Conservation (phyloP, 2,888 invertebrate species). For the Macaria liturata region DNA sequence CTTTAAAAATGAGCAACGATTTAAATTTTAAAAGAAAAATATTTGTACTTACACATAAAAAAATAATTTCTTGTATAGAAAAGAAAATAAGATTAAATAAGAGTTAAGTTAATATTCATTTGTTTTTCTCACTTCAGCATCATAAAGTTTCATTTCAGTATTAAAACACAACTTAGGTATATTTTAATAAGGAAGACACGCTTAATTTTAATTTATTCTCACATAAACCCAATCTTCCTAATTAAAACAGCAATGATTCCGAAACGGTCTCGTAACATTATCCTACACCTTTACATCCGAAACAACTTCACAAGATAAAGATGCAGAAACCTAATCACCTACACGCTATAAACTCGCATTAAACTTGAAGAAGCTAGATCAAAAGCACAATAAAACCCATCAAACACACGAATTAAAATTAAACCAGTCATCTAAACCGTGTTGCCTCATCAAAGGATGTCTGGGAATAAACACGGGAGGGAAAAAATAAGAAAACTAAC, state of each 20-base stretch:
- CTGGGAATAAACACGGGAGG: slow-evolving; percentile 60
- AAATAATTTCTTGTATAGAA: too few species aligned
- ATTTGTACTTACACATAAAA: too few species aligned
- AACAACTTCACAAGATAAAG: slow-evolving; percentile 19
- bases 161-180: too few species aligned
- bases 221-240: slow-evolving; percentile 15
- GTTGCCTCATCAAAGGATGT: slow-evolving; percentile 71
- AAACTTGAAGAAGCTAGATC: slow-evolving; percentile 29
- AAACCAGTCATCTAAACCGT: slow-evolving; percentile 52
- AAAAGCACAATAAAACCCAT: slow-evolving; percentile 47
- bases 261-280: slow-evolving; percentile 9
- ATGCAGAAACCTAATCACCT: slow-evolving; percentile 20
- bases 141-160: too few species aligned
- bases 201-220: neutral
- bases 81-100: too few species aligned
- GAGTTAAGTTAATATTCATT: too few species aligned
- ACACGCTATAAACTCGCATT: slow-evolving; percentile 29
- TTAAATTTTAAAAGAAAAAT: too few species aligned
- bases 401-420: slow-evolving; percentile 59
- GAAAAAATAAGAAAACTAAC: slow-evolving; percentile 49
- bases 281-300: slow-evolving; percentile 9
- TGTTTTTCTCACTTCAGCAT: too few species aligned
- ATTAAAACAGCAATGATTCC: slow-evolving; percentile 2
- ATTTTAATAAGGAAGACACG: neutral
- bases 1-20: too few species aligned